These are phyloP conservation scores for Arrhopalites spinosus DNA, from an alignment of 2,888 invertebrate species.

Conservation along the genomic window DNA sequence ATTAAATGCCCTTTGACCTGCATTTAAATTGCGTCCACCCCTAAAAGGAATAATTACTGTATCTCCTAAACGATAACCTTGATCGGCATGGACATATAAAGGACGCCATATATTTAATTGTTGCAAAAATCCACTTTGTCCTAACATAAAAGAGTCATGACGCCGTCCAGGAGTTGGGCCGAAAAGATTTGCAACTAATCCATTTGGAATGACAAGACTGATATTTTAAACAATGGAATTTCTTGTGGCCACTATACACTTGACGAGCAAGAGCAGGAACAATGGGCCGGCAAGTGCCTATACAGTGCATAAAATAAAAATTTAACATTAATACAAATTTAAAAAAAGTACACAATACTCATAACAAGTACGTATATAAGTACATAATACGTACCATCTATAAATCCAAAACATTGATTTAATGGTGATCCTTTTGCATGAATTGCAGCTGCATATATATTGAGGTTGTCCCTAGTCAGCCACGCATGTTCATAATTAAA, in stretches of 20 bases:
- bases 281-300: background rate
- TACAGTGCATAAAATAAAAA: too few relatives aligned
- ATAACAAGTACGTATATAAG: too few relatives aligned
- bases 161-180: conserved; percentile 19
- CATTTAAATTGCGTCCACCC: background rate
- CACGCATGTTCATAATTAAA: background rate
- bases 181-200: conserved; percentile 15
- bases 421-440: conserved; percentile 5
- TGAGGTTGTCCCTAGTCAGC: background rate
- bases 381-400: conserved; percentile 6
- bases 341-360: background rate
- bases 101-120: background rate
- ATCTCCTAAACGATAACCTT: conserved; percentile 3
- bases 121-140: background rate
- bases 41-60: background rate
- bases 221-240: conserved; percentile 13
- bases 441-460: background rate
- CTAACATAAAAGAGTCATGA: conserved; percentile 16
- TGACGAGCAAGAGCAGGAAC: background rate
- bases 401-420: conserved; percentile 14
- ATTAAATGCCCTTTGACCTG: background rate
- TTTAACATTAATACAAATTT: background rate
- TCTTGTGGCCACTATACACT: conserved; percentile 22
- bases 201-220: conserved; percentile 17
- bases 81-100: background rate